Evolutionary conservation across 2,113 vertebrate genomes (phyloP).

Genomic region (Mugil cephalus): DNA sequence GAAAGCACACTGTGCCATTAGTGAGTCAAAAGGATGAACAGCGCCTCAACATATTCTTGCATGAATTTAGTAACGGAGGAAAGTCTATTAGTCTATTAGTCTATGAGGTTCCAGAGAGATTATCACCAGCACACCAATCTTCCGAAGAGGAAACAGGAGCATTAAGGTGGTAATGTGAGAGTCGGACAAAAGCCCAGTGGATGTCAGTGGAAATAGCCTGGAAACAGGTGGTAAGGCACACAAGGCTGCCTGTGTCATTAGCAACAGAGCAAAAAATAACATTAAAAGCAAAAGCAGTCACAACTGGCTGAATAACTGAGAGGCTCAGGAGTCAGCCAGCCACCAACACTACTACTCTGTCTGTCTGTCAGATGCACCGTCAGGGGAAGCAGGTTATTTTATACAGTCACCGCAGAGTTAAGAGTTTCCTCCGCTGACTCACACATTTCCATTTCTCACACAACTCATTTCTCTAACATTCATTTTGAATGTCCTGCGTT

Average conservation of each 20-base stretch:
- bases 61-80: conserved; percentile 2
- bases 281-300: conserved; percentile 30
- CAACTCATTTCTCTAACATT: background rate
- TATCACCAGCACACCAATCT: conserved; percentile 22
- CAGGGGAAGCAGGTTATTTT: background rate
- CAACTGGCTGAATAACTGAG: conserved; percentile 19
- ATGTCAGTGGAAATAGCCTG: conserved; percentile 62
- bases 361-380: conserved; percentile 4
- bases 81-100: too few relatives aligned
- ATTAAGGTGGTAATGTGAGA: conserved; percentile 64
- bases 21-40: conserved; percentile 9
- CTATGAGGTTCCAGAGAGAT: conserved; percentile 22
- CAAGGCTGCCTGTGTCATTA: conserved; percentile 46
- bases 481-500: background rate
- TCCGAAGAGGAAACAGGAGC: conserved; percentile 24
- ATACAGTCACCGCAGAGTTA: background rate
- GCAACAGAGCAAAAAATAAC: conserved; percentile 68
- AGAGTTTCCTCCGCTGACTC: background rate
- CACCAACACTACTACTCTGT: background rate
- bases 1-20: conserved; percentile 35
- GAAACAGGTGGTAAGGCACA: conserved; percentile 72
- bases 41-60: conserved; percentile 7
- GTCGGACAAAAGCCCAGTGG: conserved; percentile 43
- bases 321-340: background rate
- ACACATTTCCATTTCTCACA: background rate